phyloP scores from a whole-genome alignment of 2,888 invertebrate species.

The Linnaemya vulpina region DNA sequence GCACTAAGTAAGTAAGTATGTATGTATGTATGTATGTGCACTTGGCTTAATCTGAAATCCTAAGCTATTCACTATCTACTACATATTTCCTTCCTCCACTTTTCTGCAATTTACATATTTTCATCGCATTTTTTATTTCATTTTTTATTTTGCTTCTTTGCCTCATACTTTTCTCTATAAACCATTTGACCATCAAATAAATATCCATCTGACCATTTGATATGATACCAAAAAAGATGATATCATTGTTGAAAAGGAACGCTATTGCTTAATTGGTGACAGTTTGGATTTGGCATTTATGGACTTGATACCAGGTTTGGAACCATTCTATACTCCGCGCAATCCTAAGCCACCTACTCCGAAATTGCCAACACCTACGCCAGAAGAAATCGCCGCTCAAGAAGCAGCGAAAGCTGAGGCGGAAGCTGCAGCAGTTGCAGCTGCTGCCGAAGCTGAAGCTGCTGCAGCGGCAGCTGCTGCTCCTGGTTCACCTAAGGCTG shows the following conservation, averaged over 20 bases:
- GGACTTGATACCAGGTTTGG: conserved; percentile 88
- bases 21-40: too few relatives aligned
- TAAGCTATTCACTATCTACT: conserved; percentile 40
- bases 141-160: conserved; percentile 73
- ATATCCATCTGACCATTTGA: conserved; percentile 69
- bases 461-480: conserved; percentile 76
- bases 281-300: conserved; percentile 97
- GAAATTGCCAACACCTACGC: conserved; percentile 80
- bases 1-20: too few relatives aligned
- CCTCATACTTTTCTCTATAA: conserved; percentile 74
- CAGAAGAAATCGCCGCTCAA: conserved; percentile 80
- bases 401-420: conserved; percentile 81
- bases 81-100: conserved; percentile 24
- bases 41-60: conserved; percentile 26
- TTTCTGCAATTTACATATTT: conserved; percentile 27
- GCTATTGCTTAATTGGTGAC: conserved; percentile 95
- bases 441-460: conserved; percentile 75
- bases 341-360: conserved; percentile 83
- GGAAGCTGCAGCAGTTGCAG: conserved; percentile 78
- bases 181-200: conserved; percentile 64
- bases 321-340: conserved; percentile 83
- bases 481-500: conserved; percentile 73
- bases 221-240: conserved; percentile 86
- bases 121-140: conserved; percentile 56
- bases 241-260: conserved; percentile 94